Base-by-base conservation (phyloP, 1,140 invertebrate species). In the Habropoda laboriosa region DNA sequence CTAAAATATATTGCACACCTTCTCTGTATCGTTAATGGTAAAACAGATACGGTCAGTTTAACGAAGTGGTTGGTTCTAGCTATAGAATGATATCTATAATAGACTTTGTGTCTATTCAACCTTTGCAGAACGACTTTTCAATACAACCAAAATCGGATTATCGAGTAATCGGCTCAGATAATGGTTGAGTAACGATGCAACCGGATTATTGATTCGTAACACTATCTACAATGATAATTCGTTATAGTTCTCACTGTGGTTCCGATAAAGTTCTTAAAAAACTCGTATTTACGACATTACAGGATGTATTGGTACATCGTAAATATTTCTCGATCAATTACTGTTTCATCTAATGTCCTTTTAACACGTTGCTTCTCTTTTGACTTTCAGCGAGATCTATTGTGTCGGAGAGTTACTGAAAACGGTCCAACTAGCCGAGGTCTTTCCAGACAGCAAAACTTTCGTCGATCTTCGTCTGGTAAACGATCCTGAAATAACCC, bases 391-490 rank as follows among this genome's bases (percentile, higher is more conserved):
- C 88, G 82, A 95, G 88, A 96, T 99, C 82, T 98, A 98, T 91
- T 99, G 98, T 89, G 93, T 95, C 83, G 97, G 98, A 1, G 94
- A 94, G 0, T 92, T 98, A 0, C 93, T 99, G 72, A 94, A 97
- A 73, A 96, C 96, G 0, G 94, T 99, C 18, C 97, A 98, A 93
- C 95, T 96, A 91, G 94, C 96, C 0, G 94, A 94, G 40, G 92
- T 98, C 2, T 98, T 95, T 92, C 90, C 94, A 5, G 98, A 99
- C 92, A 98, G 97, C 49, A 99, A 99, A 92, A 97, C 96, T 5
- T 99, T 98, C 91, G 98, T 99, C 7, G 98, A 99, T 89, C 96
- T 97, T 94, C 96, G 96, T 89, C 93, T 98, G 57, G 95, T 95
- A 83, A 89, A 94, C 49, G 92, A 95, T 5, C 95, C 96, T 0